A percentile compares a stretch with the other conserved stretches of the same genome.
phyloP scores from a whole-genome alignment of 2,888 invertebrate species.

The Gymnosoma rotundatum region DNA sequence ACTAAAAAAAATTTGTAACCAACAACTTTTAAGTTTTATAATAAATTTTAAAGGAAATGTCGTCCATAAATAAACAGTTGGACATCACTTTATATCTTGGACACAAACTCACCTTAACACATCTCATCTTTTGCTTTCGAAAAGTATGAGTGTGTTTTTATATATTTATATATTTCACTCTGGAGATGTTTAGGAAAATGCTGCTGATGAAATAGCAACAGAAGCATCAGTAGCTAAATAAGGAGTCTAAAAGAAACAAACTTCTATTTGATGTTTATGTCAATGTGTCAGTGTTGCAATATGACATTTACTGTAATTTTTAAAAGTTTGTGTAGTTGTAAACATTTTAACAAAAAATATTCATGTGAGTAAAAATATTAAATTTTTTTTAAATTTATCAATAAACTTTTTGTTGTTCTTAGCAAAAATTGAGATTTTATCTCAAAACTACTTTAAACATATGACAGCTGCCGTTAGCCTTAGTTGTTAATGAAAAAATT shows the following conservation, averaged over 20 bases:
- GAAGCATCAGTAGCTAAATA: constrained; percentile 24
- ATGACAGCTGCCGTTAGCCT: too few relatives aligned
- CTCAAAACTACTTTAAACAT: too few relatives aligned
- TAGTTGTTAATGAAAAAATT: too few relatives aligned
- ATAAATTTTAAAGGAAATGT: constrained; percentile 71
- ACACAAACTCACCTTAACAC: constrained; percentile 22
- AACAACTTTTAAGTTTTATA: constrained; percentile 80
- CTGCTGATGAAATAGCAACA: constrained; percentile 52
- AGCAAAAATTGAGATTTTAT: too few relatives aligned
- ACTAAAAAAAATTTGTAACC: constrained; percentile 58
- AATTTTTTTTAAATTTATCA: too few relatives aligned
- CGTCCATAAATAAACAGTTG: constrained; percentile 66
- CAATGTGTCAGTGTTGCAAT: constrained; percentile 69
- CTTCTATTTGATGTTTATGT: constrained; percentile 65
- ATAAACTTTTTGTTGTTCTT: too few relatives aligned
- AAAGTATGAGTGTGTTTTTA: not conserved
- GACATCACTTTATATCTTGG: constrained; percentile 63
- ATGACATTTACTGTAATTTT: constrained; percentile 60
- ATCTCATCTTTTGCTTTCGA: constrained; percentile 38
- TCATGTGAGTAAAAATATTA: not conserved
- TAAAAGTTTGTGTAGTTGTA: constrained; percentile 7
- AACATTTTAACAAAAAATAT: constrained; percentile 19
- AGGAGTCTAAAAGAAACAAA: constrained; percentile 43
- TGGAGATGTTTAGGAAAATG: constrained; percentile 58
- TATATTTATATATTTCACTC: constrained; percentile 24